A percentile compares a stretch with the other conserved stretches of the same genome.
phyloP scores from a whole-genome alignment of 2,113 vertebrate species.

The Pygoscelis adeliae region DNA sequence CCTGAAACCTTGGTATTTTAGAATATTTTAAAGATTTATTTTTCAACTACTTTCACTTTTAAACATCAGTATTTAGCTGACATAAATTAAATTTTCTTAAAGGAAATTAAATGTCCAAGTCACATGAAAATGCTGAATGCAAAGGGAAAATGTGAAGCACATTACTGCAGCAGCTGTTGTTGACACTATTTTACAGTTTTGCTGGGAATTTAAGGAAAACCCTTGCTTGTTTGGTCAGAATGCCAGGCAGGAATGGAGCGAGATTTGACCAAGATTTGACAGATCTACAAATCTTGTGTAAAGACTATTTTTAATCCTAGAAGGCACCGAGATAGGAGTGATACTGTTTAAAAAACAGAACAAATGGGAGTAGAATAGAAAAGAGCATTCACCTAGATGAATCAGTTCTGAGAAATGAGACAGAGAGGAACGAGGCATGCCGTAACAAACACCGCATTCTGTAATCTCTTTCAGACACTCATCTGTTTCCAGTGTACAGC shows the following conservation, averaged over 20 bases:
- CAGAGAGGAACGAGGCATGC: not conserved
- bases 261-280: too few species aligned
- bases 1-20: not conserved
- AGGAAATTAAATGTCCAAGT: constrained; percentile 7
- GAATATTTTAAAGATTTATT: not conserved
- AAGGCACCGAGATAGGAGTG: not conserved
- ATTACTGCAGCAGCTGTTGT: not conserved
- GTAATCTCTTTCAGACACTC: not conserved
- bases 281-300: not conserved
- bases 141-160: not conserved
- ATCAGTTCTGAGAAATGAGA: not conserved
- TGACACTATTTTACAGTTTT: not conserved
- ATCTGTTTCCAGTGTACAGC: not conserved
- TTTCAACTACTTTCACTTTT: not conserved
- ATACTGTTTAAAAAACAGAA: not conserved
- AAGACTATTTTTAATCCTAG: not conserved
- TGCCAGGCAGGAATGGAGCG: not conserved
- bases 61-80: not conserved
- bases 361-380: not conserved
- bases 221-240: not conserved
- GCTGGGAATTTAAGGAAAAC: constrained; percentile 4
- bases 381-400: constrained; percentile 1
- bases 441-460: not conserved
- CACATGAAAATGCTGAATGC: not conserved
- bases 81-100: not conserved